These are phyloP conservation scores for Hyperoplus lanceolatus DNA, from an alignment of 2,797 vertebrate genomes.

Conservation along the genomic window DNA sequence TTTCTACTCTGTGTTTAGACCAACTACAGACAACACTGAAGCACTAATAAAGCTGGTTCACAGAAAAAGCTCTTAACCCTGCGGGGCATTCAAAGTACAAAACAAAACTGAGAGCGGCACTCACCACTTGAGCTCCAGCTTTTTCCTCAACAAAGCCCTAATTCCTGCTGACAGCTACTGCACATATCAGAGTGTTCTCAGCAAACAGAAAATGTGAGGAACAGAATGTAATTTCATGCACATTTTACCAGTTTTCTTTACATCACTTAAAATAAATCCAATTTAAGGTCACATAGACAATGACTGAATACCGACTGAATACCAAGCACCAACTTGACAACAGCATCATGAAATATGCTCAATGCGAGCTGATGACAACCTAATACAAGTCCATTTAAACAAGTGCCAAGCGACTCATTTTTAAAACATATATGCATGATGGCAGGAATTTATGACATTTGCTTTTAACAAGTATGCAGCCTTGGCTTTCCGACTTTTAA, in stretches of 20 bases:
- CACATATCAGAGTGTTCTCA: constrained; percentile 1
- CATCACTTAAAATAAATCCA: not conserved
- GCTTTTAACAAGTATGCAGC: constrained; percentile 33
- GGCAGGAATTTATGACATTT: constrained; percentile 49
- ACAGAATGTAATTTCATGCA: constrained; percentile 1
- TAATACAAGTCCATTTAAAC: constrained; percentile 34
- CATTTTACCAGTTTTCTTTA: not conserved
- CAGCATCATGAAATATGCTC: constrained; percentile 10
- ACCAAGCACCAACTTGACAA: not conserved
- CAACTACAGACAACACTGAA: too few relatives aligned
- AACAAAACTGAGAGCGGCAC: constrained; percentile 11
- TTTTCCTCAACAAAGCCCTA: not conserved
- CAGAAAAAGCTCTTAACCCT: constrained; percentile 22
- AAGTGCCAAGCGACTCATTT: constrained; percentile 38
- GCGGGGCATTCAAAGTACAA: not conserved
- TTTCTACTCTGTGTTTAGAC: too few relatives aligned
- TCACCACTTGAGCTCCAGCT: constrained; percentile 26
- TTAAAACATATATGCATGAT: constrained; percentile 35
- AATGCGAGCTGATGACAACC: constrained; percentile 15
- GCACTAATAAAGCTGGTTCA: not conserved
- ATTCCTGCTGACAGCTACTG: constrained; percentile 27
- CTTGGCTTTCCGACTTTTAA: constrained; percentile 46
- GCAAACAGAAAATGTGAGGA: not conserved
- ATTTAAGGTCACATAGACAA: not conserved
- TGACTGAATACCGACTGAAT: not conserved